Evolutionary conservation across 2,888 invertebrate genomes (phyloP).

Genomic region (Temnothorax ravouxi): DNA sequence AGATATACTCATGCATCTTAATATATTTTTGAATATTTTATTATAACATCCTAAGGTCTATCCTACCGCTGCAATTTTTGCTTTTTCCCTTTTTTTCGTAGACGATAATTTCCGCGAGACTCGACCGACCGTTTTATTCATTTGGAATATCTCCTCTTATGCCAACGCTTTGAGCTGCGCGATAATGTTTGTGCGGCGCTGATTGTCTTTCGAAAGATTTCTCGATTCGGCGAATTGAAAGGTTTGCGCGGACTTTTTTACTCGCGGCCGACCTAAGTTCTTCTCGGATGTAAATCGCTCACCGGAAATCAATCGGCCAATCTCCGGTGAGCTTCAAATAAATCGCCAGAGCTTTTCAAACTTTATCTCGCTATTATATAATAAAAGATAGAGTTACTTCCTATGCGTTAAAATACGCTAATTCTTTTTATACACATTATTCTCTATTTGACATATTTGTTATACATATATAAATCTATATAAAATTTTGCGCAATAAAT

Average conservation of each 20-base stretch:
- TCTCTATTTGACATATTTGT: background rate
- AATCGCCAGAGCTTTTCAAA: constrained; percentile 32
- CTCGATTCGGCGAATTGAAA: constrained; percentile 37
- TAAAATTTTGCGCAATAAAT: background rate
- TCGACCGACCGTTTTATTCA: constrained; percentile 59
- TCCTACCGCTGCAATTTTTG: background rate
- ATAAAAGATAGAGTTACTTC: background rate
- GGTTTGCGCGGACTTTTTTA: constrained; percentile 60
- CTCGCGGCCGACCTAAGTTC: constrained; percentile 66
- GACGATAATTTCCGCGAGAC: constrained; percentile 52
- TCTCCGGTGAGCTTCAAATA: constrained; percentile 19
- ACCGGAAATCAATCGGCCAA: constrained; percentile 44
- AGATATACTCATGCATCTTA: background rate
- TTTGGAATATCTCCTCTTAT: constrained; percentile 71
- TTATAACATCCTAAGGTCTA: background rate
- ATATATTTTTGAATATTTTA: constrained; percentile 25
- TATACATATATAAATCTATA: background rate
- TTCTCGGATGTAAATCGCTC: constrained; percentile 64
- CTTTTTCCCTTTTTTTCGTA: constrained; percentile 1
- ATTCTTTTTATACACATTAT: background rate
- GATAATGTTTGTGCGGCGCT: constrained; percentile 72
- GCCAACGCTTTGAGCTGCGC: constrained; percentile 61
- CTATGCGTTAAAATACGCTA: background rate
- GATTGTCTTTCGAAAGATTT: constrained; percentile 62
- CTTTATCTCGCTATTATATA: constrained; percentile 28